Base-by-base conservation (phyloP, 2,888 invertebrate species). In the Euspilapteryx auroguttella region DNA sequence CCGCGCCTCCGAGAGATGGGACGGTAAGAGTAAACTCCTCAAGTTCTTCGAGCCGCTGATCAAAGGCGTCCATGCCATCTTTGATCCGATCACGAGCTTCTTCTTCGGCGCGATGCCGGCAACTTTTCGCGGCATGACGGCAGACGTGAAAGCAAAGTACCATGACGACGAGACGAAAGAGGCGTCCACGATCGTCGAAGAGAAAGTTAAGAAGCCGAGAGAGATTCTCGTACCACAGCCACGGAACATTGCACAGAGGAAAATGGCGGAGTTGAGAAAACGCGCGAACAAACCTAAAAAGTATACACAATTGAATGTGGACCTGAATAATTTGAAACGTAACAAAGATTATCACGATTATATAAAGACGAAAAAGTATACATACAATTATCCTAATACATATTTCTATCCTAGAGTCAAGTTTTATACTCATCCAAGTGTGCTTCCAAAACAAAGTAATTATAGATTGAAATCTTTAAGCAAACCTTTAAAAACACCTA, bases 1-100 rank as follows among this genome's bases (percentile, higher is more conserved):
- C 31, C 49, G 64, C 45, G 75, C 75, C 34, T 51, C 69, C 41
- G 71, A 75, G 43, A 53, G 75, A 59, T 75, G 75, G 75, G 75
- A 75, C 42, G 75, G 75, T 75, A 75, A 75, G 75, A 75, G 69
- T 37, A 59, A 51, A 49, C 53, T 75, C 40, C 63, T 57, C 46
- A 66, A 58, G 58, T 52, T 65, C 45, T 48, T 75, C 46, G 69
- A 75, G 55, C 73, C 75, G 29, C 42, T 73, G 39, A 43, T 73
- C 37, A 55, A 58, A 34, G 53, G 56, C 27, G 49, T 75, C 39
- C 65, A 49, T 38, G 56, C 48, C 27, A 44, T 69, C 34, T 44
- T 73, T 30, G 59, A 61, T 35, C 75, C 75, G 15, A 66, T 75
- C 28, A 63, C 71, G 10, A 64, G 54, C 32, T 51, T 63, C 6